Base-by-base conservation (phyloP, 1,140 invertebrate species). In the Asbolus verrucosus region DNA sequence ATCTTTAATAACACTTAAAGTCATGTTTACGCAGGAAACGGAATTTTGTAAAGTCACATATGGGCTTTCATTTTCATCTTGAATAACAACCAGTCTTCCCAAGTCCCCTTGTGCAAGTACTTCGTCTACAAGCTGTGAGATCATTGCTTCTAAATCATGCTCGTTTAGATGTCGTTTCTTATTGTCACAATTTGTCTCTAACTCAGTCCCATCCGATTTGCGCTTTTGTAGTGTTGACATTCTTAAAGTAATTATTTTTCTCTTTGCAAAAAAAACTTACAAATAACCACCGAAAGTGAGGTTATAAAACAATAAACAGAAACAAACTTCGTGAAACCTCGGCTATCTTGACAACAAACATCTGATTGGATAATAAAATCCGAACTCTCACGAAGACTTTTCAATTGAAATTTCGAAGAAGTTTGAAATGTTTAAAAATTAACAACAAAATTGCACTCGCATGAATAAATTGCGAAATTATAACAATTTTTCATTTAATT, bases 11-110 rank as follows among this genome's bases (percentile, higher is more conserved):
- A 54, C 46, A 0, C 0, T 27, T 27, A 54, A 31, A 0, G 2
- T 30, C n/a, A 54, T 24, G 11, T 54, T 54, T 24, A 27, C 6
- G 11, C 27, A 54, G 6, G 1, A 1, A 11, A 31, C 2, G 0
- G 19, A 19, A 13, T 54, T 54, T 54, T 54, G 46, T 6, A 54
- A 16, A 3, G 24, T 24, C 2, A 54, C 46, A 14, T 54, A 54
- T 11, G 46, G 46, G 21, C 27, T 54, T n/a, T 54, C 9, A 0
- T 6, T 1, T 8, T 54, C 21, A 13, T 27, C 21, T 9, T 36
- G 46, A 15, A 13, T 54, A 14, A 54, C 18, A 4, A 54, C 21
- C 11, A 50, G 13, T n/a, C 13, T 54, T 30, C 46, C 46, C 2
- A 27, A 14, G 4, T 11, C 11, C n/a, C 21, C 46, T 27, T 54